These are phyloP conservation scores for Diarsia rubi DNA, from an alignment of 2,888 invertebrate genomes.

Conservation along the genomic window DNA sequence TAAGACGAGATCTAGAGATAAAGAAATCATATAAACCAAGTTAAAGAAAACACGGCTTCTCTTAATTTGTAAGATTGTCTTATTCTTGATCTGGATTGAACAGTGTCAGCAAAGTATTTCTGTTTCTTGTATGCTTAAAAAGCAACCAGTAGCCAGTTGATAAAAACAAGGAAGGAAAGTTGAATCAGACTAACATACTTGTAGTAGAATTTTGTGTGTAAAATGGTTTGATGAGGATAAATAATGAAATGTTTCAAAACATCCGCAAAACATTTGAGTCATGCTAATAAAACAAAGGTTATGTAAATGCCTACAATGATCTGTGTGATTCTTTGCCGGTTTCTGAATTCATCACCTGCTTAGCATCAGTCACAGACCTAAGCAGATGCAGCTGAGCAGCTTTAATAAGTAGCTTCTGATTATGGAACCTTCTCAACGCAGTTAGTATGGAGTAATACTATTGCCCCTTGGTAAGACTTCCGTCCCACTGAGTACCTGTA, in stretches of 20 bases:
- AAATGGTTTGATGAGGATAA: conserved; percentile 2
- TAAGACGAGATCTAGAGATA: not conserved
- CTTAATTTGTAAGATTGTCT: not conserved
- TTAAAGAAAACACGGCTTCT: not conserved
- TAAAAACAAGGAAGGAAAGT: not conserved
- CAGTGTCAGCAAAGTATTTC: not conserved
- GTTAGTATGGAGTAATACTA: not conserved
- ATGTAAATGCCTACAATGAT: not conserved
- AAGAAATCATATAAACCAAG: not conserved
- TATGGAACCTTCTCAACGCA: not conserved
- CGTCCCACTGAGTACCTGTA: not conserved
- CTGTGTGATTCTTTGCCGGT: not conserved
- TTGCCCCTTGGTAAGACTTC: not conserved
- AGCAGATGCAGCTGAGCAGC: not conserved
- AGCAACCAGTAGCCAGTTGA: not conserved
- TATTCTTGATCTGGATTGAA: not conserved
- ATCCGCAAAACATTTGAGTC: not conserved
- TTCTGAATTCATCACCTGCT: conserved; percentile 2
- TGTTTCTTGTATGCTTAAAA: not conserved
- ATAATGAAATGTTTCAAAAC: not conserved
- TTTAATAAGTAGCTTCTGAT: not conserved
- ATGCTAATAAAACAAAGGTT: not conserved
- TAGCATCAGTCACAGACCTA: not conserved
- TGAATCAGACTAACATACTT: not conserved
- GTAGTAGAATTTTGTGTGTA: not conserved